A percentile compares a stretch with the other conserved stretches of the same genome.
Conservation (phyloP, 2,797 vertebrate genomes). For the Poliocrania exsul region DNA sequence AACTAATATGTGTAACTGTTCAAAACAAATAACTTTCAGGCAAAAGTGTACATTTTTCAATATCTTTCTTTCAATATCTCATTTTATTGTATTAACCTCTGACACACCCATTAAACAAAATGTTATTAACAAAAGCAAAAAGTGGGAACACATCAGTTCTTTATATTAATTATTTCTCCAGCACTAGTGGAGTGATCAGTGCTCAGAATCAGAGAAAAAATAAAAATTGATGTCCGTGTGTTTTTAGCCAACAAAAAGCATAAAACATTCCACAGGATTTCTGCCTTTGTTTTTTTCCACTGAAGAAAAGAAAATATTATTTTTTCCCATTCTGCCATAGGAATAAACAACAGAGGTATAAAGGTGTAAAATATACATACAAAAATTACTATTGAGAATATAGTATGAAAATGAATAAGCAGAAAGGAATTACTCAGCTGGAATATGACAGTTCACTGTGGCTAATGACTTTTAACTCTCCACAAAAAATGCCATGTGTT, state of each 20-base stretch:
- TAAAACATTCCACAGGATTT: neutral
- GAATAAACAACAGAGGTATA: neutral
- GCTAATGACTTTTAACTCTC: neutral
- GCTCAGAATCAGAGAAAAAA: constrained; percentile 1
- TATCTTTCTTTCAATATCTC: constrained; percentile 39
- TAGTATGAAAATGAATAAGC: neutral
- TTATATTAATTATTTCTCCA: constrained; percentile 46
- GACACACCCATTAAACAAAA: constrained; percentile 45
- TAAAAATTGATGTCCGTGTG: accelerated
- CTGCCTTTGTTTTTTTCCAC: neutral
- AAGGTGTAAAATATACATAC: neutral
- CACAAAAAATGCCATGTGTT: neutral
- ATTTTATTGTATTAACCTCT: neutral
- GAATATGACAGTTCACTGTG: neutral
- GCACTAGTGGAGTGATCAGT: neutral
- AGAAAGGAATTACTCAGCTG: neutral
- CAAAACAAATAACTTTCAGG: constrained; percentile 38
- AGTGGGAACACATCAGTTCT: neutral
- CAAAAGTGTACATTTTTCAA: constrained; percentile 23
- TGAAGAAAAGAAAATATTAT: neutral
- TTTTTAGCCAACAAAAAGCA: neutral
- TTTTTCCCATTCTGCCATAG: neutral
- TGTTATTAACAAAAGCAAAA: constrained; percentile 41
- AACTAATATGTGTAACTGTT: constrained; percentile 29
- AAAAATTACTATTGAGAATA: neutral